Base-by-base conservation (phyloP, 2,113 vertebrate genomes). In the Haliaeetus leucogaster region DNA sequence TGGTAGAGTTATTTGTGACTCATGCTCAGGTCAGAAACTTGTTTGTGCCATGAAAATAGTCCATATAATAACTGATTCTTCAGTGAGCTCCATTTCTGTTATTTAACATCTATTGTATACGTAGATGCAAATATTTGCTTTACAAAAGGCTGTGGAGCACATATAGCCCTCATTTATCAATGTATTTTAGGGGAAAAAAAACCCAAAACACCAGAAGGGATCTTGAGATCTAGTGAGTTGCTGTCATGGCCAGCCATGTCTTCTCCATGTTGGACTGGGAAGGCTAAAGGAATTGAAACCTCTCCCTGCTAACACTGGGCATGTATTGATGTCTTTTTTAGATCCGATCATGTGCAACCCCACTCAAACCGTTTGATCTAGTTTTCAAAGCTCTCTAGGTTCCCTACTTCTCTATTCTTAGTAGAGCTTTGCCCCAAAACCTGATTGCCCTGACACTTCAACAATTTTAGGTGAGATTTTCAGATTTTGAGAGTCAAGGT, bases 231-330 rank as follows among this genome's bases (percentile, higher is more conserved):
- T 38, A 2, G 17, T 18, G 63, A 32, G 29, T 16, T 4, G 25
- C 15, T 65, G 5, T 65, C 8, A 2, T 8, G 30, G 3, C 16
- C 6, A 2, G 12, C 26, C 40, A 25, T 2, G 3, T 59, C 40
- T 40, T 71, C 58, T 78, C 26, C 32, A 5, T 34, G 22, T 32
- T 43, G n/a, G 40, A 10, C 53, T 50, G 71, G n/a, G 29, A 68
- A 9, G 21, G 9, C 25, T 65, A 25, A 25, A 90, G 59, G 22
- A 42, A 42, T 2, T 50, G 78, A 53, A 55, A 16, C 13, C 26
- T 63, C 7, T 42, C 21, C 34, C 42, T 52, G 29, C 11, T 15
- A 1, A 6, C 15, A 17, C 4, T 8, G 70, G 40, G 42, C 42
- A n/a, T 10, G 6, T 27, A 53, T 4, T 40, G 34, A 9, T 29